These are phyloP conservation scores for Margaritifera margaritifera DNA, from an alignment of 2,888 invertebrate species.

Conservation along the genomic window DNA sequence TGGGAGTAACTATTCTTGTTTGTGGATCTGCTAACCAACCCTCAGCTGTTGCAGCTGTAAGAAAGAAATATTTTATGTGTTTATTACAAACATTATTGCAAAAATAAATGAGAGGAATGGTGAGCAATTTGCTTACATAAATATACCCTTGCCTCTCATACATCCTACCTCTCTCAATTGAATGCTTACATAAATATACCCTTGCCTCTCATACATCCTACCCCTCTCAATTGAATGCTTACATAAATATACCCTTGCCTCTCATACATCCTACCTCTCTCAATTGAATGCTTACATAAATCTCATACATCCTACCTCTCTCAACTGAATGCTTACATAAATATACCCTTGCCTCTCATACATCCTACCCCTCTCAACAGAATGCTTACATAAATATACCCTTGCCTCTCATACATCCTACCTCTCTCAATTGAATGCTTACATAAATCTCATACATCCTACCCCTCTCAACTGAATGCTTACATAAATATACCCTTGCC, in stretches of 20 bases:
- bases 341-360: background rate
- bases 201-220: too few relatives aligned
- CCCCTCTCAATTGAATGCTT: too few relatives aligned
- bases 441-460: background rate
- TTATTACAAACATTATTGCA: constrained; percentile 1
- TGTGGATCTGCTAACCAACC: constrained; percentile 86
- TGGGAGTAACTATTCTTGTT: constrained; percentile 82
- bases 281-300: background rate
- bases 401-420: too few relatives aligned
- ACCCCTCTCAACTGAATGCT: too few relatives aligned
- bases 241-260: background rate
- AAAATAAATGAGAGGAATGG: background rate
- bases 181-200: background rate
- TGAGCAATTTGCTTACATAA: background rate
- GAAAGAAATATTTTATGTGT: background rate
- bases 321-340: background rate
- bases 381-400: background rate
- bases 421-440: too few relatives aligned
- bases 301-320: background rate
- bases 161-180: too few relatives aligned
- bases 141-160: background rate
- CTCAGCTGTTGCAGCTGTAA: constrained; percentile 75
- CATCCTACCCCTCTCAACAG: too few relatives aligned
- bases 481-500: background rate
- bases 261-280: too few relatives aligned